Conservation (phyloP, 2,888 invertebrate species). For the Chesias legatella region DNA sequence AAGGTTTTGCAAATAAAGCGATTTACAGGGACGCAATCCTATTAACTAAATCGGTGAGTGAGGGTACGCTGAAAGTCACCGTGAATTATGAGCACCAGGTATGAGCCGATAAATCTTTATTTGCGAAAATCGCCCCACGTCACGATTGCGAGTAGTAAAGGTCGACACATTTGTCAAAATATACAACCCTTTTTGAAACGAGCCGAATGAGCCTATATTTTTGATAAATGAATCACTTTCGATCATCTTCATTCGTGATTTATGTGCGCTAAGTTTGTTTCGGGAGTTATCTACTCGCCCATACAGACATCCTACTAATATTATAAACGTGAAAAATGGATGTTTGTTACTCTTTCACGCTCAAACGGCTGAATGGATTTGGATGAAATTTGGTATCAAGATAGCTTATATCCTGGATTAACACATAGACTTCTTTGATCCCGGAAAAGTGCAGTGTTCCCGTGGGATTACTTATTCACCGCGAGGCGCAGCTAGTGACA, state of each 20-base stretch:
- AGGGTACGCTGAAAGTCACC: not conserved
- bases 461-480: too few species aligned
- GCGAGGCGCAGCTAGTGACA: too few species aligned
- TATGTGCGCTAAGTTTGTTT: slow-evolving; percentile 31
- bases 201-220: slow-evolving; percentile 14
- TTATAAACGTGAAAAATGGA: slow-evolving; percentile 31
- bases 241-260: slow-evolving; percentile 26
- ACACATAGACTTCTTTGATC: too few species aligned
- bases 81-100: slow-evolving; percentile 6
- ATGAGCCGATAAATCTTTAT: slow-evolving; percentile 8
- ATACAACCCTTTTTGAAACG: slow-evolving; percentile 16
- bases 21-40: slow-evolving; percentile 6
- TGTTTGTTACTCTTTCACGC: too few species aligned
- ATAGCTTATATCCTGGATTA: too few species aligned
- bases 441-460: too few species aligned
- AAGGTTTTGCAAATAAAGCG: slow-evolving; percentile 11
- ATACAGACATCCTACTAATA: too few species aligned
- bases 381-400: too few species aligned
- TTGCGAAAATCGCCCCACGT: slow-evolving; percentile 10
- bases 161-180: slow-evolving; percentile 19
- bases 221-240: slow-evolving; percentile 31
- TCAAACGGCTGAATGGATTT: too few species aligned
- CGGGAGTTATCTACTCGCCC: slow-evolving; percentile 29
- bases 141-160: slow-evolving; percentile 18
- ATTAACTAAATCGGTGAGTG: slow-evolving; percentile 8